Percentiles rank a stretch among this genome's conserved stretches.
Evolutionary conservation across 2,113 vertebrate genomes (phyloP).

Genomic region (Oriolus oriolus): DNA sequence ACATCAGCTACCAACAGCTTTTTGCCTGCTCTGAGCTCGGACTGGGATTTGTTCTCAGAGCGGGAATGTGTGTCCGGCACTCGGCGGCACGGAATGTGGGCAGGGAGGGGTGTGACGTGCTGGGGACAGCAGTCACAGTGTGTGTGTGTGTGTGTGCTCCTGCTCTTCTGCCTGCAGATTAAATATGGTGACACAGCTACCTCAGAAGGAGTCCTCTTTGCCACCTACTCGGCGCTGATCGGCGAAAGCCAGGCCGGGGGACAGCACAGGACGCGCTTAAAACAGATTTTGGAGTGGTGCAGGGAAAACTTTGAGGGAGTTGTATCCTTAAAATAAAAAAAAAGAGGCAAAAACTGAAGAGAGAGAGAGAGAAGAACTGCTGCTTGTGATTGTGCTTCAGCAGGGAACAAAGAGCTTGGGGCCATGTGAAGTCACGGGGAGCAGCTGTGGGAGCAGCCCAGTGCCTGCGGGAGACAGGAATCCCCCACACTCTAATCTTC

Average conservation of each 20-base stretch:
- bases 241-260: constrained; percentile 96
- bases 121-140: background rate
- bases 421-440: background rate
- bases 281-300: constrained; percentile 97
- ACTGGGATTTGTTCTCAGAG: background rate
- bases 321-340: constrained; percentile 81
- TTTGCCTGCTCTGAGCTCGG: background rate
- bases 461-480: background rate
- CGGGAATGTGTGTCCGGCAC: background rate
- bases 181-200: constrained; percentile 98
- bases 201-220: constrained; percentile 97
- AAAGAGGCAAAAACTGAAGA: background rate
- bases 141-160: background rate
- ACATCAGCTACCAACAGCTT: background rate
- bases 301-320: constrained; percentile 91
- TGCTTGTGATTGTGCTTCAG: background rate
- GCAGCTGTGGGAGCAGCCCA: background rate
- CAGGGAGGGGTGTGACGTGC: rapidly evolving
- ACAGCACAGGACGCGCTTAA: constrained; percentile 90
- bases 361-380: background rate
- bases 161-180: constrained; percentile 73
- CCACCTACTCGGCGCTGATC: constrained; percentile 95
- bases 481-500: background rate
- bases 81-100: background rate
- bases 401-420: background rate